Percentiles rank a stretch among this genome's conserved stretches.
Conservation (phyloP, 2,113 vertebrate genomes). For the Poicephalus meyeri region DNA sequence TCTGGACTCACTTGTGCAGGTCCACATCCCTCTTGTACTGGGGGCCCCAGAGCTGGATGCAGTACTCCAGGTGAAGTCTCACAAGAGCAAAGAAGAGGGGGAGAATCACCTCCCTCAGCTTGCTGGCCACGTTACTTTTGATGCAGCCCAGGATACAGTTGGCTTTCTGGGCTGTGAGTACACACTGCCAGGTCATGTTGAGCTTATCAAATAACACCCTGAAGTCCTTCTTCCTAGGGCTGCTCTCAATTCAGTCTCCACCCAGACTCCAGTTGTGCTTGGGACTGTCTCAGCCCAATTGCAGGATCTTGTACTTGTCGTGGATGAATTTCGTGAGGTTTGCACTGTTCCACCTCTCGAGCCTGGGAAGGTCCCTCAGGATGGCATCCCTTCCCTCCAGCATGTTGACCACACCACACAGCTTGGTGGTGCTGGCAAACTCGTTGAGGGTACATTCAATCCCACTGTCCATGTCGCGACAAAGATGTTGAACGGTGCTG, state of each 20-base stretch:
- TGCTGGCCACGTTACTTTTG: background rate
- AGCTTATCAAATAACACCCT: background rate
- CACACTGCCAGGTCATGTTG: background rate
- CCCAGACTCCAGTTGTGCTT: background rate
- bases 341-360: background rate
- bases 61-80: background rate
- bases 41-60: background rate
- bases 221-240: background rate
- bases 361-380: background rate
- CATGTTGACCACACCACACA: background rate
- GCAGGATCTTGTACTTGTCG: background rate
- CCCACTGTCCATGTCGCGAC: background rate
- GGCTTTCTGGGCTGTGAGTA: background rate
- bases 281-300: background rate
- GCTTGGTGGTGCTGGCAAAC: background rate
- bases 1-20: background rate
- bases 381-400: background rate
- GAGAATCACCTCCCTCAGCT: background rate
- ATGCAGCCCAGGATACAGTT: background rate
- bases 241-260: background rate
- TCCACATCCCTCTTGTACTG: background rate
- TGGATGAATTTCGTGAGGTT: background rate
- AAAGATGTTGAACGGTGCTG: background rate
- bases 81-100: background rate
- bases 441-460: background rate